Percentiles rank a stretch among this genome's conserved stretches.
Evolutionary conservation across 2,797 vertebrate genomes (phyloP).

Genomic region (Bucorvus abyssinicus): DNA sequence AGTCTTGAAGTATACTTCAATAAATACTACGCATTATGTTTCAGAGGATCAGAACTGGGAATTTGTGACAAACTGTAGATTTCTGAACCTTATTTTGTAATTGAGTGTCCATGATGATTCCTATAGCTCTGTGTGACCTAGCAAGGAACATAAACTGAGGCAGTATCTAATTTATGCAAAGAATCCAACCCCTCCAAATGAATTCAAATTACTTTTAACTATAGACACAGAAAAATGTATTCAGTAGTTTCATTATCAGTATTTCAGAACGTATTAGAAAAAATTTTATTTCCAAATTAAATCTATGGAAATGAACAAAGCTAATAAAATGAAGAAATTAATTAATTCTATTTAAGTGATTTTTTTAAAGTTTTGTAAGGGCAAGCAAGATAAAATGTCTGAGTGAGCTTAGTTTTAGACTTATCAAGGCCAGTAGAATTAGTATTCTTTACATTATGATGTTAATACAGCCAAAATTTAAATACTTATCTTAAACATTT

Average conservation of each 20-base stretch:
- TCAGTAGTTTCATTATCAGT: neutral
- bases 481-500: slow-evolving; percentile 15
- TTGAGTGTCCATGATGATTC: neutral
- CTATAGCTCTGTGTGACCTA: neutral
- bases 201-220: neutral
- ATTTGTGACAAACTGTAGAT: neutral
- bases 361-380: neutral
- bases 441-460: slow-evolving; percentile 8
- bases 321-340: neutral
- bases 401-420: neutral
- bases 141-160: neutral
- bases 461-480: slow-evolving; percentile 2
- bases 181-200: neutral
- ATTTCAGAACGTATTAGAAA: slow-evolving; percentile 8
- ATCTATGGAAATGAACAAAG: neutral
- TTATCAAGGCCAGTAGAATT: neutral
- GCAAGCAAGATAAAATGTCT: slow-evolving; percentile 6
- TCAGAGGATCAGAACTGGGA: neutral
- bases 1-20: neutral
- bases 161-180: neutral
- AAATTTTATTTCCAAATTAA: slow-evolving; percentile 20
- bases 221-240: neutral
- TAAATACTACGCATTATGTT: neutral
- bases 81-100: neutral
- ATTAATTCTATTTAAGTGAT: neutral